Evolutionary conservation across 2,888 invertebrate species (phyloP).

Genomic region (Phaedon cochleariae): DNA sequence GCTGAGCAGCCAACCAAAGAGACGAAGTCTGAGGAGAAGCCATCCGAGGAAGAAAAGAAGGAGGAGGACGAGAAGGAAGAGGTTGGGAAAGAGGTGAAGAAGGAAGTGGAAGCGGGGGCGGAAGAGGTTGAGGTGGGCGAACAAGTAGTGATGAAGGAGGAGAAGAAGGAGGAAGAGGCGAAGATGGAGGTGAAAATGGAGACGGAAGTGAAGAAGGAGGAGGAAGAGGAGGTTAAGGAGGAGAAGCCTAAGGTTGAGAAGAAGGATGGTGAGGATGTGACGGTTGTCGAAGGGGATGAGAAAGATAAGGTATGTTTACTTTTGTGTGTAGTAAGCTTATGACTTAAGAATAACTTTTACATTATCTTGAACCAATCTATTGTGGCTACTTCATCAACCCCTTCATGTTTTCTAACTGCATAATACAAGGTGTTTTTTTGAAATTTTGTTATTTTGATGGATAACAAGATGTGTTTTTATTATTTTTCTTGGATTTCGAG

Average conservation of each 20-base stretch:
- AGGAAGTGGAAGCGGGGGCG: constrained; percentile 66
- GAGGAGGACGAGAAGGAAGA: constrained; percentile 41
- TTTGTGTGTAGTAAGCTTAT: too few species aligned
- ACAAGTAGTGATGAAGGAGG: constrained; percentile 7
- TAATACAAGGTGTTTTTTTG: too few species aligned
- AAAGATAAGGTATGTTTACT: constrained; percentile 45
- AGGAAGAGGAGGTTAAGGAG: constrained; percentile 62
- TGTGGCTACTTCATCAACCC: too few species aligned
- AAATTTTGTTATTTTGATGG: too few species aligned
- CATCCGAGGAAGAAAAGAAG: constrained; percentile 18
- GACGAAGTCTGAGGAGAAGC: constrained; percentile 12
- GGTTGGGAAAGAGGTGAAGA: constrained; percentile 52
- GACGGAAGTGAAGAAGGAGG: constrained; percentile 52
- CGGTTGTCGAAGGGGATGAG: constrained; percentile 71
- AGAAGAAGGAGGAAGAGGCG: constrained; percentile 41
- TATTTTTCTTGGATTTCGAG: too few species aligned
- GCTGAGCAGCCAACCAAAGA: not conserved
- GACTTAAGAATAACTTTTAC: too few species aligned
- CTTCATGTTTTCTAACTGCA: too few species aligned
- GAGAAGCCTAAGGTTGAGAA: constrained; percentile 63
- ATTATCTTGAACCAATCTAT: too few species aligned
- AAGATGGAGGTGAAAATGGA: constrained; percentile 65
- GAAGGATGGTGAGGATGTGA: constrained; percentile 71
- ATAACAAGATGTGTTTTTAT: too few species aligned
- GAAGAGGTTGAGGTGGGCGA: constrained; percentile 31